Percentiles rank a stretch among this genome's conserved stretches.
Conservation (phyloP, 2,113 vertebrate genomes). For the Plecotus auritus region DNA sequence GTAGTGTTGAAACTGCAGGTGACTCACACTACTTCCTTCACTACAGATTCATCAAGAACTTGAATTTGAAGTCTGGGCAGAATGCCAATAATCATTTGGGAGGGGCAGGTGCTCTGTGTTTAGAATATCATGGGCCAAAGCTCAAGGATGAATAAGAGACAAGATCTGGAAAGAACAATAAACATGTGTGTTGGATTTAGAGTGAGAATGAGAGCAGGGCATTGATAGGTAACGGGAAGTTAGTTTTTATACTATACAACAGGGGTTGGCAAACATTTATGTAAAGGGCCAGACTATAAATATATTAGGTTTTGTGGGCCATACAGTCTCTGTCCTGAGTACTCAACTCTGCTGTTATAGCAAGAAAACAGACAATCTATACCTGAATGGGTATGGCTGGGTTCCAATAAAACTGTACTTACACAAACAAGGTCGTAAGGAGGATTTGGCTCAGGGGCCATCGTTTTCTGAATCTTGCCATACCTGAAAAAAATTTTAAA, state of each 20-base stretch:
- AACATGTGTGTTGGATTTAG: not conserved
- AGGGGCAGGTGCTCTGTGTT: not conserved
- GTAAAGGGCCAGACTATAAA: not conserved
- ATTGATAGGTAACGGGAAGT: not conserved
- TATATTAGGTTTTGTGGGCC: not conserved
- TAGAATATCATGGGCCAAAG: not conserved
- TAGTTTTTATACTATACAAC: not conserved
- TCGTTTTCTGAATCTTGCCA: not conserved
- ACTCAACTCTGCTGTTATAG: not conserved
- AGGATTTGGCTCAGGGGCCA: not conserved
- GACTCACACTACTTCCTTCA: not conserved
- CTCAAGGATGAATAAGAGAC: not conserved
- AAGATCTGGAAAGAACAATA: not conserved
- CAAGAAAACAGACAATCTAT: not conserved
- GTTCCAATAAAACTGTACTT: slow-evolving; percentile 53
- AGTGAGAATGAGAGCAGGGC: not conserved
- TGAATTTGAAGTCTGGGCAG: not conserved
- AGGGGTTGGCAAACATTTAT: not conserved
- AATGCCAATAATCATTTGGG: not conserved
- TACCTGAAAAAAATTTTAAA: not conserved
- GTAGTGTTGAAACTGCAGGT: not conserved
- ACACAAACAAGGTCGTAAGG: not conserved
- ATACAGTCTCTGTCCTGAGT: not conserved
- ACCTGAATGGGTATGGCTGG: not conserved
- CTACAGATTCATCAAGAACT: not conserved